Evolutionary conservation across 2,888 invertebrate species (phyloP).

Genomic region (Apamea anceps): DNA sequence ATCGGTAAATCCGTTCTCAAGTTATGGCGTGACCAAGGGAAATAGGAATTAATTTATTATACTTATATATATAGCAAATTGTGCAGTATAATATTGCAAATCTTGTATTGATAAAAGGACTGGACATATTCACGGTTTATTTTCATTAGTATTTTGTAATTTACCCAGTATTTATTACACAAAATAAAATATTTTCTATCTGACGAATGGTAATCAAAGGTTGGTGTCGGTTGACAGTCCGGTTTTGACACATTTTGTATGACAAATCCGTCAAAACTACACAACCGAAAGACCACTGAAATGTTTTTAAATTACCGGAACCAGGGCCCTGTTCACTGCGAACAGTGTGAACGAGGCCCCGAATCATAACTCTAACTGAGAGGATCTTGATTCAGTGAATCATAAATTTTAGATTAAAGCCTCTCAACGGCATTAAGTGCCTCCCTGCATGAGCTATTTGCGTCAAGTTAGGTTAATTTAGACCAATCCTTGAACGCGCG

Average conservation of each 20-base stretch:
- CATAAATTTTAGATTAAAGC: neutral
- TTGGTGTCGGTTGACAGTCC: neutral
- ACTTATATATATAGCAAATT: neutral
- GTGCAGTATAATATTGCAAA: neutral
- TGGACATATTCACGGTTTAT: neutral
- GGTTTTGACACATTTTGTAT: neutral
- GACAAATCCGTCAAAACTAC: neutral
- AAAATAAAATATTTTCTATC: neutral
- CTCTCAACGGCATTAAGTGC: too few species aligned
- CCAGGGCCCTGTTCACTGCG: neutral
- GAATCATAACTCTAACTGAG: neutral
- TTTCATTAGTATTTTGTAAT: neutral
- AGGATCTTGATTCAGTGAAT: neutral
- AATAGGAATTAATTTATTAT: too few species aligned
- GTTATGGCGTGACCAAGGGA: too few species aligned
- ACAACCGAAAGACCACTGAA: neutral
- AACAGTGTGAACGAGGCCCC: neutral
- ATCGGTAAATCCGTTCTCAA: too few species aligned
- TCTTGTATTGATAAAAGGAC: neutral
- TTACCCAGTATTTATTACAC: neutral
- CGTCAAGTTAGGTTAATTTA: slow-evolving; percentile 12
- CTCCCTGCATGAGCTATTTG: neutral
- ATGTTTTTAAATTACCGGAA: neutral
- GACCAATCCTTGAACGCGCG: too few species aligned
- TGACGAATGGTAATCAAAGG: neutral